Percentiles rank a stretch among this genome's conserved stretches.
phyloP scores from a whole-genome alignment of 1,140 invertebrate species.

The Eubasilissa regina region DNA sequence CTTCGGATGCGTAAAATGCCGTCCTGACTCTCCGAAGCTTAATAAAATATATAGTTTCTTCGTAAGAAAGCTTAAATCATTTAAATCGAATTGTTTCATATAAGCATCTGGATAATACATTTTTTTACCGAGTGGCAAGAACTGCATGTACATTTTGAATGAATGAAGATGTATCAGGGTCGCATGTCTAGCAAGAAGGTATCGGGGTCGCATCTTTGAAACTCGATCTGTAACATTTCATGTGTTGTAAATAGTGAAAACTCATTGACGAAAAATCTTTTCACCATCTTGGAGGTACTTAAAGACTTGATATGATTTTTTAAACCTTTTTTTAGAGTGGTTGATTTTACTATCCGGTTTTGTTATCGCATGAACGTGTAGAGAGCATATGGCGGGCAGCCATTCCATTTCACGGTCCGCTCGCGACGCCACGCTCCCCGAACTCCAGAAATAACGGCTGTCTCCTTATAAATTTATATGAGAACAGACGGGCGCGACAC shows the following conservation, averaged over 20 bases:
- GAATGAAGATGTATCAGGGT: conserved; percentile 36
- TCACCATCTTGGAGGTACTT: background rate
- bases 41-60: background rate
- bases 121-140: conserved; percentile 11
- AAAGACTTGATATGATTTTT: background rate
- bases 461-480: conserved; percentile 58
- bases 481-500: conserved; percentile 49
- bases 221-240: background rate
- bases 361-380: conserved; percentile 6
- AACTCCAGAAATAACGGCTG: conserved; percentile 55
- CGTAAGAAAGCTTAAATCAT: background rate
- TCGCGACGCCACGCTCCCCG: conserved; percentile 53
- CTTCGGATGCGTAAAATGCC: conserved; percentile 25
- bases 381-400: conserved; percentile 40
- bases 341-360: conserved; percentile 8
- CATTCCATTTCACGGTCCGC: conserved; percentile 58
- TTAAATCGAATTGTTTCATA: background rate
- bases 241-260: background rate
- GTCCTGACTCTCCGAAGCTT: background rate
- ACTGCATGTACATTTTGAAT: conserved; percentile 17
- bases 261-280: conserved; percentile 10
- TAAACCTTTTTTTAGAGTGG: conserved; percentile 9
- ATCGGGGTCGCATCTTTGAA: conserved; percentile 38
- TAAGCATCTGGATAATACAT: background rate
- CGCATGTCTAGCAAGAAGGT: conserved; percentile 27